phyloP scores from a whole-genome alignment of 2,888 invertebrate genomes.

The Notodonta ziczac region DNA sequence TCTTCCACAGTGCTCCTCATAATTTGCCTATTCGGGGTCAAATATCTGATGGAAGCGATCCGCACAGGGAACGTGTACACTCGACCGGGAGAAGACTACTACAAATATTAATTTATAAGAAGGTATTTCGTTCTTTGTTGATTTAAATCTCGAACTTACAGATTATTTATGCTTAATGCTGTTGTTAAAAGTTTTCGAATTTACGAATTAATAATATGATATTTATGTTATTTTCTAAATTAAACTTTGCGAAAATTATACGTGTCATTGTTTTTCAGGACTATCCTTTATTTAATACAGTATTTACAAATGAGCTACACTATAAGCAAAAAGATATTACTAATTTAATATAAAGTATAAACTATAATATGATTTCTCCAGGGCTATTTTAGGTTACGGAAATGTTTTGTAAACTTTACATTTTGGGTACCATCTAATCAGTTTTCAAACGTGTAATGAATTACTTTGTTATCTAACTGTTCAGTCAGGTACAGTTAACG shows the following conservation, averaged over 20 bases:
- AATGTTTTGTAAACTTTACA: too few species aligned
- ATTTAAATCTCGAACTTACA: neutral
- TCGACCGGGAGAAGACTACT: conserved; percentile 68
- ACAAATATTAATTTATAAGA: conserved; percentile 56
- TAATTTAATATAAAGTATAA: too few species aligned
- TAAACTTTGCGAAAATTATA: neutral
- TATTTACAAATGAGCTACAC: neutral
- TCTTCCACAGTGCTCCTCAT: conserved; percentile 70
- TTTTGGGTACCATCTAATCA: too few species aligned
- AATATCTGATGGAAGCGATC: conserved; percentile 78
- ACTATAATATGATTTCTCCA: too few species aligned
- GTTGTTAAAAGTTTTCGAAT: conserved; percentile 1
- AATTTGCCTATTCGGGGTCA: conserved; percentile 76
- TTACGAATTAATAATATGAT: neutral
- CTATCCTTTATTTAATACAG: neutral
- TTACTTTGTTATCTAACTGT: neutral
- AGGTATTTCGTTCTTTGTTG: neutral
- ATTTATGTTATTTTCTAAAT: neutral
- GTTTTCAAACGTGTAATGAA: too few species aligned
- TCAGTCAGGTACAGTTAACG: neutral
- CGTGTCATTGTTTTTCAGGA: neutral
- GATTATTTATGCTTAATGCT: neutral
- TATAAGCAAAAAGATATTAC: too few species aligned
- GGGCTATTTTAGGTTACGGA: too few species aligned
- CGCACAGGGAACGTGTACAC: conserved; percentile 74